phyloP scores from a whole-genome alignment of 2,797 vertebrate species.

The Lepilemur septentrionalis region DNA sequence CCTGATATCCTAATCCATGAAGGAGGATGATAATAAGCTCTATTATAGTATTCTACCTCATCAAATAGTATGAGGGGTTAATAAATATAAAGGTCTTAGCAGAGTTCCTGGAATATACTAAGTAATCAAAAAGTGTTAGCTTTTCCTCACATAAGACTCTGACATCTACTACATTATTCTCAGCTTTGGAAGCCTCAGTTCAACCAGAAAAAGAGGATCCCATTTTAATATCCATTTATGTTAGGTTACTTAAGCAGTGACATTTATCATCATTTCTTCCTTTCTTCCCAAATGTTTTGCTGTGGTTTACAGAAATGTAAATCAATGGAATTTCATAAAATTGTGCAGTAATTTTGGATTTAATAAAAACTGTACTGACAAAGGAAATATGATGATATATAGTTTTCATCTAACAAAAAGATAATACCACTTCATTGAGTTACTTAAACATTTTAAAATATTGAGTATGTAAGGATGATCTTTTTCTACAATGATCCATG shows the following conservation, averaged over 20 bases:
- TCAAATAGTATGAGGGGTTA: background rate
- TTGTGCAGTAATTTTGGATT: background rate
- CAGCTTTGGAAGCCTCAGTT: background rate
- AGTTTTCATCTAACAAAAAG: background rate
- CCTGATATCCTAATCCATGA: background rate
- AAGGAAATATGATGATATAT: background rate
- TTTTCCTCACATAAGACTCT: background rate
- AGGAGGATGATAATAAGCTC: background rate
- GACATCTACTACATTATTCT: background rate
- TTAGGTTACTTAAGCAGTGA: background rate
- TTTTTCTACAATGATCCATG: background rate
- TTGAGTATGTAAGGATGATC: background rate
- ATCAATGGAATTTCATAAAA: background rate
- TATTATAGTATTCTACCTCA: background rate
- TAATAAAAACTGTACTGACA: background rate
- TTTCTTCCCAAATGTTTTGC: background rate
- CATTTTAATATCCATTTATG: background rate
- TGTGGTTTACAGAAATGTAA: background rate
- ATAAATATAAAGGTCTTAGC: background rate
- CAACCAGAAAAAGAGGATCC: background rate
- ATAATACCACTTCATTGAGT: background rate
- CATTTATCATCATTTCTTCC: background rate
- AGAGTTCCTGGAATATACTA: background rate
- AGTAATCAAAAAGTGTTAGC: background rate
- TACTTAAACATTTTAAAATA: conserved; percentile 3